Conservation (phyloP, 2,797 vertebrate genomes). For the Pygocentrus nattereri region DNA sequence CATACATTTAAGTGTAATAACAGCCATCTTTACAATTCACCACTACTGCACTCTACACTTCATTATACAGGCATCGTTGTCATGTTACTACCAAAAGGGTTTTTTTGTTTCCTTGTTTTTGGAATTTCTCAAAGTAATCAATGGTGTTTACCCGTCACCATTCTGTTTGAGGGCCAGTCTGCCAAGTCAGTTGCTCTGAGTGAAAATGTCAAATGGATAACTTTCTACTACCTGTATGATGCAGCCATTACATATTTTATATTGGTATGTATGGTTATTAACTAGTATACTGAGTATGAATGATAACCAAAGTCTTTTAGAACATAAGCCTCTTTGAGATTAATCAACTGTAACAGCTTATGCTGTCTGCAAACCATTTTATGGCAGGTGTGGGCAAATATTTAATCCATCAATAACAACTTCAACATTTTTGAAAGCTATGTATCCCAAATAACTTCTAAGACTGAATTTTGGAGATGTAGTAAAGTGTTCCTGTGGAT, state of each 20-base stretch:
- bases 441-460: too few species aligned
- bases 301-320: background rate
- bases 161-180: background rate
- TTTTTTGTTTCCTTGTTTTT: background rate
- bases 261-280: background rate
- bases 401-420: background rate
- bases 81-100: too few species aligned
- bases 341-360: background rate
- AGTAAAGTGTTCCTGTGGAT: too few species aligned
- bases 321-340: background rate
- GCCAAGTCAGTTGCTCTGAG: background rate
- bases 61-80: too few species aligned
- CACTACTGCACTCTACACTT: background rate
- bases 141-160: too few species aligned
- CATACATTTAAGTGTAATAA: background rate
- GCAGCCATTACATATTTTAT: background rate
- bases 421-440: too few species aligned
- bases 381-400: background rate
- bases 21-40: background rate
- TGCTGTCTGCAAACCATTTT: background rate
- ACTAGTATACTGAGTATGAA: background rate
- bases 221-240: background rate
- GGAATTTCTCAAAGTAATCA: constrained; percentile 5
- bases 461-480: too few species aligned
- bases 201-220: background rate